phyloP scores from a whole-genome alignment of 2,888 invertebrate genomes.

The Macrophya alboannulata region DNA sequence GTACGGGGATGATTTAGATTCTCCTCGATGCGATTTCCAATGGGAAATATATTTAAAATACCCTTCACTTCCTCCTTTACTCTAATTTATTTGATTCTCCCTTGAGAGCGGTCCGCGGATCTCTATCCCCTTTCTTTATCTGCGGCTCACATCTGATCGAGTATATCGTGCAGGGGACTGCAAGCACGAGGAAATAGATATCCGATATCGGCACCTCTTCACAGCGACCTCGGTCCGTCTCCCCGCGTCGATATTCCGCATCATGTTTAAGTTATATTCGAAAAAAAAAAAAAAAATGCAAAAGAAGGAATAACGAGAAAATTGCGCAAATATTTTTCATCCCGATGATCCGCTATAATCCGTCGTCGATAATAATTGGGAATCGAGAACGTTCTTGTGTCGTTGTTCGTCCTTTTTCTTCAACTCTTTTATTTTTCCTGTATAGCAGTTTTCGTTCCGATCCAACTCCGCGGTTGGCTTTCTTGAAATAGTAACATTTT shows the following conservation, averaged over 20 bases:
- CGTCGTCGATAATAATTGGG: too few relatives aligned
- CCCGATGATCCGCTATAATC: too few relatives aligned
- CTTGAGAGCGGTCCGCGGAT: constrained; percentile 22
- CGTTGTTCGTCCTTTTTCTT: not conserved
- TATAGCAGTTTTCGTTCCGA: not conserved
- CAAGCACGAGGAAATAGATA: constrained; percentile 21
- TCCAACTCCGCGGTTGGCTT: not conserved
- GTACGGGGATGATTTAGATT: constrained; percentile 52
- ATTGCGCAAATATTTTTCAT: too few relatives aligned
- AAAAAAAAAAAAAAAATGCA: not conserved
- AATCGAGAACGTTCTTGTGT: not conserved
- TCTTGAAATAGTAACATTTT: not conserved
- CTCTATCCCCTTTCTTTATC: not conserved
- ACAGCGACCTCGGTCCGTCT: not conserved
- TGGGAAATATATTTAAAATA: constrained; percentile 58
- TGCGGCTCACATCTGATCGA: constrained; percentile 26
- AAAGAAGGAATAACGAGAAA: not conserved
- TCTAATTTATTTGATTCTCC: constrained; percentile 42
- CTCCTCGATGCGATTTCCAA: constrained; percentile 55
- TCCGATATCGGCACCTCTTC: constrained; percentile 18
- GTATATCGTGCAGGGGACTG: constrained; percentile 37
- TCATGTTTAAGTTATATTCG: not conserved
- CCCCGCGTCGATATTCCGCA: not conserved
- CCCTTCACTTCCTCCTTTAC: constrained; percentile 47
- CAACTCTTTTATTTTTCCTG: not conserved